phyloP scores from a whole-genome alignment of 2,113 vertebrate species.

The Lynx canadensis region DNA sequence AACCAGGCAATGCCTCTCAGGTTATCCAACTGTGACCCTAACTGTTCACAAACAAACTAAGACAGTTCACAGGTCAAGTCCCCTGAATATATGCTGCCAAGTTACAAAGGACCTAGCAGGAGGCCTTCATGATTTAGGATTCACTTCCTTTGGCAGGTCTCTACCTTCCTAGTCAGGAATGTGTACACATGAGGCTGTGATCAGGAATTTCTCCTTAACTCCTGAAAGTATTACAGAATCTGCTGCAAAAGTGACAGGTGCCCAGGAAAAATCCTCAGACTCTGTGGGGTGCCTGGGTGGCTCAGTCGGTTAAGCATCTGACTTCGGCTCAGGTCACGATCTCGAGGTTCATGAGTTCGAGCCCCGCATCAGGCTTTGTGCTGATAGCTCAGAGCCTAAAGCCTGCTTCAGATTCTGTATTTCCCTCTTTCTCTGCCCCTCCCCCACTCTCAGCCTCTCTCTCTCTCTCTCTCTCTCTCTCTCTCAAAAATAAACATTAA shows the following conservation, averaged over 20 bases:
- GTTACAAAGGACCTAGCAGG: neutral
- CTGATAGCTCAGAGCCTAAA: no score
- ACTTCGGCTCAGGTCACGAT: no score
- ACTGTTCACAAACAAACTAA: neutral
- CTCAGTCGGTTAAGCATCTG: no score
- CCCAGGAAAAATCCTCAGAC: neutral
- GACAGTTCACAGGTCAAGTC: neutral
- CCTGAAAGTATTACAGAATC: neutral
- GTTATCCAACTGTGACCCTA: neutral
- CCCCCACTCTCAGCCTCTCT: no score
- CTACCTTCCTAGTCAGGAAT: neutral
- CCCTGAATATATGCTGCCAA: neutral
- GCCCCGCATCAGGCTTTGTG: no score
- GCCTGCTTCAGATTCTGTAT: no score
- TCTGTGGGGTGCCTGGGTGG: neutral
- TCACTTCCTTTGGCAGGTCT: neutral
- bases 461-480: no score
- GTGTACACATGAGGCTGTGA: neutral
- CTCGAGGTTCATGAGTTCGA: no score
- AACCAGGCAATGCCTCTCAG: neutral
- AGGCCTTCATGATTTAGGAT: neutral
- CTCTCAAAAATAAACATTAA: no score
- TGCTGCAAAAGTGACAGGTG: neutral
- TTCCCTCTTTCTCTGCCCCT: no score
- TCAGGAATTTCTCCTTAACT: neutral